Percentiles rank a stretch among this genome's conserved stretches.
Conservation (phyloP, 1,140 invertebrate species). For the Pogonognathellus flavescens region DNA sequence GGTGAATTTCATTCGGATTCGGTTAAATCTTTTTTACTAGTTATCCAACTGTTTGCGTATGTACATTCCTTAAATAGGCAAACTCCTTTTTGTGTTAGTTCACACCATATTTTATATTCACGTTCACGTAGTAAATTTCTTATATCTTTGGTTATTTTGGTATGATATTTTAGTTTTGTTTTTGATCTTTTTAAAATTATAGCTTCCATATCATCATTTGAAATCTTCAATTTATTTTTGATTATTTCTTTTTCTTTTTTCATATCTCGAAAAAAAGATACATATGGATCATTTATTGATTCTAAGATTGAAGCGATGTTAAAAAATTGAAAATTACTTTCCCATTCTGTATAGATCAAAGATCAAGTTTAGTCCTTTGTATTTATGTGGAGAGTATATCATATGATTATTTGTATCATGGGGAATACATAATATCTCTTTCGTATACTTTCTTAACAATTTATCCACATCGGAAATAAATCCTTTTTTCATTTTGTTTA, state of each 20-base stretch:
- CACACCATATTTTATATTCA: not conserved
- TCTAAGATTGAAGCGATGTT: not conserved
- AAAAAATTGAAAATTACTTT: not conserved
- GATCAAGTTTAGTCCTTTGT: not conserved
- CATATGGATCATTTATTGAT: not conserved
- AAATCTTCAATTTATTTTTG: not conserved
- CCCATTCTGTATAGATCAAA: not conserved
- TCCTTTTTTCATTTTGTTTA: not conserved
- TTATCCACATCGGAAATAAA: constrained; percentile 3
- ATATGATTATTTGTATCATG: constrained; percentile 3
- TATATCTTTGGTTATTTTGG: not conserved
- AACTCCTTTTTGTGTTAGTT: constrained; percentile 3
- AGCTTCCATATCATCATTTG: not conserved
- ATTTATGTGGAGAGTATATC: not conserved
- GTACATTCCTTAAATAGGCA: not conserved
- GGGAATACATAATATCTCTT: not conserved
- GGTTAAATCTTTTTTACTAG: not conserved
- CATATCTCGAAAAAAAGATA: not conserved
- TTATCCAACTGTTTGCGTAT: not conserved
- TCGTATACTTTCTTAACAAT: not conserved
- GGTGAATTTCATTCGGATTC: not conserved
- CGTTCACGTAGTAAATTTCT: not conserved
- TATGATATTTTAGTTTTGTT: not conserved
- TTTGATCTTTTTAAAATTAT: not conserved
- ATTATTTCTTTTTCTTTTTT: not conserved